These are phyloP conservation scores for Phortica okadai DNA, from an alignment of 2,888 invertebrate species.

Conservation along the genomic window DNA sequence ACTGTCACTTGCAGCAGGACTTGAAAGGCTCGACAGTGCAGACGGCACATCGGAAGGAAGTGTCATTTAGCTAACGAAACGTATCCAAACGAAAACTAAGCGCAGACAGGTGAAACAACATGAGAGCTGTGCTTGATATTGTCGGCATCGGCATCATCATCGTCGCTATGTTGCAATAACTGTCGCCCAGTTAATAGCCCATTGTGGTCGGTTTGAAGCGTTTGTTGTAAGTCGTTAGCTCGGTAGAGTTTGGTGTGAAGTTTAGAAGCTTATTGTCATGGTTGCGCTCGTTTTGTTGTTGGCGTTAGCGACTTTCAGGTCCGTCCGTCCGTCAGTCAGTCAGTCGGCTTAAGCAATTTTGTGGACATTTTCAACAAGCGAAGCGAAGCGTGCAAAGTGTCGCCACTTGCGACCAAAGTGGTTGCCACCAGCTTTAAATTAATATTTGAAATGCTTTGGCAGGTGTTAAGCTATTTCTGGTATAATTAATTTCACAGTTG, in stretches of 20 bases:
- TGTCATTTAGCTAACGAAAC: constrained; percentile 22
- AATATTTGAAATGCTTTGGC: constrained; percentile 50
- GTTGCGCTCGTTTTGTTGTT: constrained; percentile 23
- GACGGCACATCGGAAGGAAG: constrained; percentile 9
- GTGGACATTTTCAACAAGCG: constrained; percentile 12
- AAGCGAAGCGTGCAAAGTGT: constrained; percentile 1
- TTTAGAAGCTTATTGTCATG: background rate
- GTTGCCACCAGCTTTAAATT: background rate
- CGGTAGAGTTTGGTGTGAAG: background rate
- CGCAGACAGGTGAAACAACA: constrained; percentile 24
- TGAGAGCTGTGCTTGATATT: background rate
- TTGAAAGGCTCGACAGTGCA: background rate
- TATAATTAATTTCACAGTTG: background rate
- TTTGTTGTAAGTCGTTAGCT: constrained; percentile 3
- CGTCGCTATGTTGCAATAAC: constrained; percentile 19
- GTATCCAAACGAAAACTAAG: background rate
- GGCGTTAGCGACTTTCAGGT: background rate
- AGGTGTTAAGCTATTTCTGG: constrained; percentile 68
- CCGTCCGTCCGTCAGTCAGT: background rate
- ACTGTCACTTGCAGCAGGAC: background rate
- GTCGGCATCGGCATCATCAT: background rate
- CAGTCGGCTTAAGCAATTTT: constrained; percentile 24
- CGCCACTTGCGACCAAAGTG: background rate
- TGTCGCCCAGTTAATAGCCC: constrained; percentile 46
- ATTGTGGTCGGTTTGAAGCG: constrained; percentile 53